Percentiles rank a stretch among this genome's conserved stretches.
phyloP scores from a whole-genome alignment of 2,888 invertebrate species.

The Hipparchia semele region DNA sequence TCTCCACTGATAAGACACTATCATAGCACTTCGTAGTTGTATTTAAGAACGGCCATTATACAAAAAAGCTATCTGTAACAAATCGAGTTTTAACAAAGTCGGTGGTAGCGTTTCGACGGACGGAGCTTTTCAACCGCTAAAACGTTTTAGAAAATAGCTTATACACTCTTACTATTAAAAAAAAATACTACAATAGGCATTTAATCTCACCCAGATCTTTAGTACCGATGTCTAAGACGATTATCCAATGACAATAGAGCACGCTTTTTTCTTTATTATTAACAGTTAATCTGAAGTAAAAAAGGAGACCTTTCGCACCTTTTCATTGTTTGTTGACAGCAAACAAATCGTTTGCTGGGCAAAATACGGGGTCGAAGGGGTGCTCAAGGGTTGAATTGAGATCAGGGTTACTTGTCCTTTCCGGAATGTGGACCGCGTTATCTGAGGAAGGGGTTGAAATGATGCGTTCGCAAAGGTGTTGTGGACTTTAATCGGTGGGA shows the following conservation, averaged over 20 bases:
- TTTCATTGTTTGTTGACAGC: conserved; percentile 78
- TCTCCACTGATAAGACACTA: conserved; percentile 22
- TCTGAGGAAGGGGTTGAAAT: conserved; percentile 52
- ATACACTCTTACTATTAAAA: conserved; percentile 52
- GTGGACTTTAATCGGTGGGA: conserved; percentile 11
- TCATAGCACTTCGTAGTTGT: conserved; percentile 24
- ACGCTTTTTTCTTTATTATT: conserved; percentile 64
- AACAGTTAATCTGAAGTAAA: conserved; percentile 68
- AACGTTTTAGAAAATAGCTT: conserved; percentile 65
- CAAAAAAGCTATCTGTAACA: conserved; percentile 60
- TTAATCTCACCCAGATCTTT: conserved; percentile 66
- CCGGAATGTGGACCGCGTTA: conserved; percentile 54
- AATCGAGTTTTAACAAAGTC: conserved; percentile 58
- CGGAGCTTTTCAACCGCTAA: conserved; percentile 69
- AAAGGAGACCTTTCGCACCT: conserved; percentile 67
- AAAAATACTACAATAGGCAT: conserved; percentile 60
- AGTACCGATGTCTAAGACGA: conserved; percentile 75
- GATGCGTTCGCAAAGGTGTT: conserved; percentile 30
- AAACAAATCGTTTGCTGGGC: conserved; percentile 80
- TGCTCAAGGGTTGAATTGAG: conserved; percentile 74
- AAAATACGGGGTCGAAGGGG: conserved; percentile 72
- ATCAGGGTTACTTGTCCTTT: conserved; percentile 73
- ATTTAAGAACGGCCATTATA: conserved; percentile 40
- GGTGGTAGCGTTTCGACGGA: conserved; percentile 57
- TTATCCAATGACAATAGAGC: conserved; percentile 70